Evolutionary conservation across 2,797 vertebrate species (phyloP), one percentile per base, ranked within the genome.

Genomic region (Picus viridis): DNA sequence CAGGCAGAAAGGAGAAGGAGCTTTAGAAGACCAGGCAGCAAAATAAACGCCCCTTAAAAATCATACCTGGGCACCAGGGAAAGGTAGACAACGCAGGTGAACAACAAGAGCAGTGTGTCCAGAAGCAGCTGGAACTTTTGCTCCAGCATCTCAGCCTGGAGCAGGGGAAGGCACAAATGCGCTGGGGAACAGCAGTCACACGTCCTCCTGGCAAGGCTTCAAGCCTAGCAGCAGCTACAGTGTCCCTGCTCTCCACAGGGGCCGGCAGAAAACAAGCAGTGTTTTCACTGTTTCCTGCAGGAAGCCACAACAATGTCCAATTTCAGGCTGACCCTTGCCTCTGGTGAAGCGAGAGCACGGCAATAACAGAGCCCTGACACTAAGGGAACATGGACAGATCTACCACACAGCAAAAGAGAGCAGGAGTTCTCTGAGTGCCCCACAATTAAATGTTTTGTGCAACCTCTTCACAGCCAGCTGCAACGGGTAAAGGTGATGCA

Each of bases 261-360:
- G 61, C 54, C 51, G 64, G 77, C 81, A 73, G 74, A 89, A 87
- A 32, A 8, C 47, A 32, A 78, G 59, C 63, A 24, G 27, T 14
- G 41, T 89, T 92, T 86, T 91, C 93, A 75, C 70, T 0, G 2
- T 76, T 94, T 95, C 91, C 93, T 89, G 83, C 80, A 92, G 83
- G 83, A 95, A 88, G 89, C 24, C 43, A 64, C 70, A 91, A 72
- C 51, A 79, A 51, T 49, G 64, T 63, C 43, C 73, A 19, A 70
- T 86, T 87, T 73, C 77, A 84, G 64, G 76, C 22, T 72, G 67
- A 89, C 73, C 32, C 56, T 49, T 78, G 43, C 34, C 84, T 81
- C 73, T 27, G 30, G n/a, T 89, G 53, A 88, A 77, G 43, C 24
- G 43, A 79, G 20, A 87, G 26, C 56, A 62, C 0, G 7, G 69